Conservation (phyloP, 2,888 invertebrate genomes). For the Matsumyia berberina region DNA sequence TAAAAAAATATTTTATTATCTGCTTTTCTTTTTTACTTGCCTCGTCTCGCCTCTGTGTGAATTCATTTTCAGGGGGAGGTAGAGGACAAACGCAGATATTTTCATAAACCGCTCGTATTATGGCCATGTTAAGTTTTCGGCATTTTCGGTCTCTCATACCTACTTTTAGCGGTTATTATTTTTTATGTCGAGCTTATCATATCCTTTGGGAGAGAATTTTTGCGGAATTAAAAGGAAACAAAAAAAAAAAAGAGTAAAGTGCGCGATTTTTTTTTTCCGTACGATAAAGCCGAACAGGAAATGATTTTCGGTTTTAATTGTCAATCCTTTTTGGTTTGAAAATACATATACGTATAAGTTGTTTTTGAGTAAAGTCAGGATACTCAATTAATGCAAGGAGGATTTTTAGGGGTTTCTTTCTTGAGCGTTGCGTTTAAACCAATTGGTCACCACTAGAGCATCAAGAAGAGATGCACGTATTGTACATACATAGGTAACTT, state of each 20-base stretch:
- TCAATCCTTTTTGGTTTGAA: constrained; percentile 1
- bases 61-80: background rate
- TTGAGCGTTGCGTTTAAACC: too few relatives aligned
- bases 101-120: constrained; percentile 16
- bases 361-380: too few relatives aligned
- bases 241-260: background rate
- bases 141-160: constrained; percentile 3
- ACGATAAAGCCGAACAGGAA: background rate
- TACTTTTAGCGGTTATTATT: constrained; percentile 40
- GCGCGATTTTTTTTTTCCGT: background rate
- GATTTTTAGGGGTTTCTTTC: too few relatives aligned
- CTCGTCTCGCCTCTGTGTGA: background rate
- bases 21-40: constrained; percentile 21
- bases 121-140: constrained; percentile 36
- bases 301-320: constrained; percentile 9
- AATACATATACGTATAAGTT: background rate
- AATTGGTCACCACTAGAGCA: too few relatives aligned
- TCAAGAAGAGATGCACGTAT: too few relatives aligned
- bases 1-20: constrained; percentile 47
- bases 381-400: too few relatives aligned
- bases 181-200: constrained; percentile 48
- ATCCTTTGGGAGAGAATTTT: constrained; percentile 33
- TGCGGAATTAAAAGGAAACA: background rate
- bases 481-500: too few relatives aligned
- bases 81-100: constrained; percentile 1